phyloP scores from a whole-genome alignment of 2,888 invertebrate genomes.

The Orthonychiurus folsomi region DNA sequence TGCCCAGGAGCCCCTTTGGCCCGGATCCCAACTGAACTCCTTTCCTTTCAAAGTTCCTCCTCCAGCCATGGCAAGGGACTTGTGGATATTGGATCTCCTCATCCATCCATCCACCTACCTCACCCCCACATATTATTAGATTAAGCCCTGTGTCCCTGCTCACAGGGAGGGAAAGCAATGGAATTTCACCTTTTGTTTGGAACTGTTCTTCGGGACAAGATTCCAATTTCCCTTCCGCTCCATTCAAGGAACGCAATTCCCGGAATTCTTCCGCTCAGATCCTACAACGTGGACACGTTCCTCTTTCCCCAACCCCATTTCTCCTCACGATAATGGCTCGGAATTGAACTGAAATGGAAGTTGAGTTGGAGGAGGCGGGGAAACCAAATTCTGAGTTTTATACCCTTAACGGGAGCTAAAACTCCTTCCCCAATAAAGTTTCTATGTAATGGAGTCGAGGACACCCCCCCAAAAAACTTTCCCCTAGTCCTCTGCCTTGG shows the following conservation, averaged over 20 bases:
- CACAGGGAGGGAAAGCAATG: background rate
- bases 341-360: background rate
- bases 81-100: background rate
- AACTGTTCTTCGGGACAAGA: background rate
- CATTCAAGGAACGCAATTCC: background rate
- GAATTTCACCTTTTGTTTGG: background rate
- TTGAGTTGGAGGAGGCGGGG: background rate
- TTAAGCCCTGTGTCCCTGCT: background rate
- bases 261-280: background rate
- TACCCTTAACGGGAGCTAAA: background rate
- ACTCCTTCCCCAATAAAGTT: background rate
- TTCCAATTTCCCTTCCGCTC: background rate
- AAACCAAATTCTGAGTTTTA: background rate
- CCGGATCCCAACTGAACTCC: background rate
- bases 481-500: background rate
- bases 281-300: background rate
- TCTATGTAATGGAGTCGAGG: background rate
- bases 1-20: background rate
- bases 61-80: background rate
- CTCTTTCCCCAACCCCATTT: background rate
- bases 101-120: too few species aligned
- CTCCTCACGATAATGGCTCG: background rate
- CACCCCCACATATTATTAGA: background rate
- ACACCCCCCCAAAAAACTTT: slow-evolving; percentile 1
- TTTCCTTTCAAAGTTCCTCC: background rate